Evolutionary conservation across 2,113 vertebrate genomes (phyloP), one percentile per base, ranked within the genome.

Genomic region (Aptenodytes patagonicus): DNA sequence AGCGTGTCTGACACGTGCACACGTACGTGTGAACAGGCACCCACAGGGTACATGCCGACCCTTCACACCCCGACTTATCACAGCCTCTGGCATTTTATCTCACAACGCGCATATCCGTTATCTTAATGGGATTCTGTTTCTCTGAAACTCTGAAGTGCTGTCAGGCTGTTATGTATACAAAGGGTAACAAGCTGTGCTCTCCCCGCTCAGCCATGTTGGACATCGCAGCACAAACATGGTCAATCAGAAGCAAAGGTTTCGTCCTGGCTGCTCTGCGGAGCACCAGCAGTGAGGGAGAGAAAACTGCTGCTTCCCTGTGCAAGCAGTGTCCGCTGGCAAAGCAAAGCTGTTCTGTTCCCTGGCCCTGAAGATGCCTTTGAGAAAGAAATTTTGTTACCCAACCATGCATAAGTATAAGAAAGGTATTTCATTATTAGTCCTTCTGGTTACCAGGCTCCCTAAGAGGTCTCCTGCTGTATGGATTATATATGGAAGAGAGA

Each of bases 71-170:
- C 0, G 1, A 13, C 38, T 92, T 58, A 57, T 25, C 71, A 4
- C 26, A 46, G 32, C 47, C 47, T 26, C 91, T 64, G 69, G 13
- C 9, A 1, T 16, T 16, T 91, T 62, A 42, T 70, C 81, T 89
- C 29, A 0, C 0, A 7, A 40, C 75, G 46, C 3, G 1, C 1
- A 17, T 31, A 10, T 54, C 1, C 4, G 3, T 49, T 89, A 46
- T 36, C 40, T 10, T 28, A 32, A 32, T 12, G 14, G 69, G 51
- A 11, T 60, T 25, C 80, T 75, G 78, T 47, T 73, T 40, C 87
- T 76, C 52, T 18, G 57, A 18, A 83, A 31, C 60, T 40, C 60
- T 44, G 40, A 32, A n/a, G 83, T 12, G 72, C 72, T 71, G 60
- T 49, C 21, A 13, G 78, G 61, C 64, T 66, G 31, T 16, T 65